Evolutionary conservation across 2,797 vertebrate genomes (phyloP).

Genomic region (Pantherophis vulpinus): DNA sequence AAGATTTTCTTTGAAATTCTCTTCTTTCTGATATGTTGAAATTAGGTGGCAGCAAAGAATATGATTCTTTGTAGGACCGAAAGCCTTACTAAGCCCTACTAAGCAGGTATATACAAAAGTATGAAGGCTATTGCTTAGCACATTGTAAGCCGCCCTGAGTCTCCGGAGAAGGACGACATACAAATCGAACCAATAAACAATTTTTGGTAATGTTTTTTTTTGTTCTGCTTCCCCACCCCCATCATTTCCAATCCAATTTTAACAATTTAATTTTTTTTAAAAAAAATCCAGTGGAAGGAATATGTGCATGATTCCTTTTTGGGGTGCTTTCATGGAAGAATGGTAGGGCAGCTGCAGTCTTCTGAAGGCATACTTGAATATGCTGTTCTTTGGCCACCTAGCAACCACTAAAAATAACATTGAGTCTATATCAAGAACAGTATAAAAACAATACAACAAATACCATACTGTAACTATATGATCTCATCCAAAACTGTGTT

Average conservation of each 20-base stretch:
- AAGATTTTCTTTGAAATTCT: background rate
- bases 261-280: too few species aligned
- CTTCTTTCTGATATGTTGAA: background rate
- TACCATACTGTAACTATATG: background rate
- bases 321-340: background rate
- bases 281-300: background rate
- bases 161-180: too few species aligned
- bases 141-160: too few species aligned
- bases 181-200: too few species aligned
- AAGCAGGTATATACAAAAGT: too few species aligned
- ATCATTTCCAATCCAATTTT: background rate
- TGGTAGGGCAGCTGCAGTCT: background rate
- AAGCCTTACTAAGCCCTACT: too few species aligned
- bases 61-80: background rate
- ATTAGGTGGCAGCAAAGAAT: background rate
- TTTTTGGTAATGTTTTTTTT: background rate
- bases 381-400: background rate
- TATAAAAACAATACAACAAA: background rate
- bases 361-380: background rate
- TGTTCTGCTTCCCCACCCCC: too few species aligned
- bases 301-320: background rate
- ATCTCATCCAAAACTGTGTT: background rate
- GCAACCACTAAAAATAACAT: background rate
- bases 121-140: too few species aligned
- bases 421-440: background rate